Evolutionary conservation across 30 jellyfish, hydroid and myxozoan genomes (phyloP).

Genomic region (Pelagia noctiluca): DNA sequence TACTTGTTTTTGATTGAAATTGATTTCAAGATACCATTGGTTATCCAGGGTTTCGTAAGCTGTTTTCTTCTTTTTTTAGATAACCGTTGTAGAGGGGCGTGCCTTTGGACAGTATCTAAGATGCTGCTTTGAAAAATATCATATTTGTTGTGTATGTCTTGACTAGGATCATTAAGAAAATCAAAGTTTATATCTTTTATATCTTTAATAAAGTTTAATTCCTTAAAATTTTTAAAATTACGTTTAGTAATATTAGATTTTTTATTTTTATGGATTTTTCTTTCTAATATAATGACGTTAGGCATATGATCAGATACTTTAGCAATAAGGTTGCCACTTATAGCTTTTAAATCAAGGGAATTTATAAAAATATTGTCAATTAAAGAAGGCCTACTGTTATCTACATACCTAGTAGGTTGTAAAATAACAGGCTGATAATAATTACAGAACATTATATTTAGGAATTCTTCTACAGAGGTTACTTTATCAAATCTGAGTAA

Average conservation of each 20-base stretch:
- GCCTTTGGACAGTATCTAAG: constrained; percentile 19
- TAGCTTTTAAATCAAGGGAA: constrained; percentile 6
- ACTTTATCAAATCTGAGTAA: constrained; percentile 5
- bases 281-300: neutral
- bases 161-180: constrained; percentile 19
- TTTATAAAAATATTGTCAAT: constrained; percentile 3
- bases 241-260: neutral
- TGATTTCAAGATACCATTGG: constrained; percentile 10
- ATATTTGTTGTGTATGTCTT: constrained; percentile 4
- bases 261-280: constrained; percentile 9
- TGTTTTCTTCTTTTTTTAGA: constrained; percentile 7
- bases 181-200: constrained; percentile 6
- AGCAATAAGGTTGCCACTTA: constrained; percentile 38
- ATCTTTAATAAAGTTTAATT: neutral
- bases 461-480: constrained; percentile 22
- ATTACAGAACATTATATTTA: constrained; percentile 8
- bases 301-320: constrained; percentile 18
- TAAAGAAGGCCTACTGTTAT: constrained; percentile 2
- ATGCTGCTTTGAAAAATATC: neutral
- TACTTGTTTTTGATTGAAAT: constrained; percentile 17
- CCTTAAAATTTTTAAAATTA: constrained; percentile 5
- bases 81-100: constrained; percentile 22
- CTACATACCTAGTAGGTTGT: constrained; percentile 10
- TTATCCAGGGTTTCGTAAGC: constrained; percentile 11
- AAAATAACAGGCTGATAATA: constrained; percentile 19